Evolutionary conservation across 2,113 vertebrate species (phyloP).

Genomic region (Poeciliopsis occidentalis): DNA sequence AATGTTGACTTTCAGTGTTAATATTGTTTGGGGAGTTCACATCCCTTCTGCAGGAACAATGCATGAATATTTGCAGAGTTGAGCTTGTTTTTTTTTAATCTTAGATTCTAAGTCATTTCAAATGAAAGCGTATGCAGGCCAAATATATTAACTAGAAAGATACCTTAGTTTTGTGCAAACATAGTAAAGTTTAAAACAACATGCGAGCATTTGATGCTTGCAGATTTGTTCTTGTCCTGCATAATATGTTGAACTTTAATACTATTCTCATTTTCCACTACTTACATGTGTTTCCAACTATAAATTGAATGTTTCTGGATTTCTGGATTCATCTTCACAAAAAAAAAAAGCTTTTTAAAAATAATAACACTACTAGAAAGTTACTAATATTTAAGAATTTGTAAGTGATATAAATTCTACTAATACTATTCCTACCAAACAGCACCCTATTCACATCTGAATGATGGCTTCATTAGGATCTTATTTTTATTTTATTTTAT

Average conservation of each 20-base stretch:
- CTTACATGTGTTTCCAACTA: neutral
- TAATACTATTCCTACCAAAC: neutral
- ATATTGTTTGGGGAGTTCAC: slow-evolving; percentile 19
- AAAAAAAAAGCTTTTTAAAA: neutral
- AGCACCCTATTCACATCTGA: neutral
- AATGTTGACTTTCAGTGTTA: slow-evolving; percentile 17
- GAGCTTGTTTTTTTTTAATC: neutral
- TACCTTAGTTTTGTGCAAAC: neutral
- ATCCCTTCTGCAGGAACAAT: slow-evolving; percentile 2
- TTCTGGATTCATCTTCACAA: neutral
- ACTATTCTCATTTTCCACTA: neutral
- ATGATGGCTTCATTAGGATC: neutral
- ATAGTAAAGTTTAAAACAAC: neutral
- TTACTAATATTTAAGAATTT: neutral
- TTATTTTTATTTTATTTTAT: too few relatives aligned
- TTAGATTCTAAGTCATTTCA: neutral
- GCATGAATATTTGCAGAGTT: slow-evolving; percentile 1
- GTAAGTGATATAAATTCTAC: neutral
- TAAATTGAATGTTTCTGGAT: neutral
- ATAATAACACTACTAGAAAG: neutral
- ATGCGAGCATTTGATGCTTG: neutral
- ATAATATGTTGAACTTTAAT: neutral
- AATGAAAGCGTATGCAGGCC: neutral
- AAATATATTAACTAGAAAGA: neutral
- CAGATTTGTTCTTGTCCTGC: neutral